phyloP scores from a whole-genome alignment of 2,888 invertebrate genomes.

The Dimorphilus gyrociliatus region DNA sequence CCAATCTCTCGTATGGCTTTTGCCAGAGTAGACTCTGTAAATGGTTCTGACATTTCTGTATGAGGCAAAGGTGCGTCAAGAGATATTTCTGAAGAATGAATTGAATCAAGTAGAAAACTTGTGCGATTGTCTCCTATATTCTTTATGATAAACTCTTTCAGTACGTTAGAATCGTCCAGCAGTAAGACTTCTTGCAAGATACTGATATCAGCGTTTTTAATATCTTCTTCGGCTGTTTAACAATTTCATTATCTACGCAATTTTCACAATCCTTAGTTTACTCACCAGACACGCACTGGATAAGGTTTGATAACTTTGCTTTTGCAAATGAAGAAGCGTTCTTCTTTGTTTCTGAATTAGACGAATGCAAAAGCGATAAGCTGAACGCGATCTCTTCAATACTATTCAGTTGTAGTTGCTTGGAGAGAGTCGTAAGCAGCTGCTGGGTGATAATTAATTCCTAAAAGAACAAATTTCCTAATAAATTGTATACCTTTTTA shows the following conservation, averaged over 20 bases:
- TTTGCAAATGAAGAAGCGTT: conserved; percentile 62
- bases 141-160: too few species aligned
- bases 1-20: conserved; percentile 83
- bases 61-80: too few species aligned
- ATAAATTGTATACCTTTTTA: background rate
- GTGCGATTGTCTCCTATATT: too few species aligned
- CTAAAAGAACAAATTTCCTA: conserved; percentile 44
- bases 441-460: conserved; percentile 59
- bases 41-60: conserved; percentile 7
- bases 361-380: conserved; percentile 63
- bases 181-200: too few species aligned
- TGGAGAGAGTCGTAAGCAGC: conserved; percentile 65
- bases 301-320: conserved; percentile 61
- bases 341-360: conserved; percentile 54
- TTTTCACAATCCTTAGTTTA: conserved; percentile 26
- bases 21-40: conserved; percentile 43
- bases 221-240: too few species aligned
- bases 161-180: too few species aligned
- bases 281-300: conserved; percentile 60
- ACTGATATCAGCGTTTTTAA: too few species aligned
- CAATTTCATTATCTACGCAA: conserved; percentile 2
- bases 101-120: too few species aligned
- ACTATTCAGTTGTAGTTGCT: conserved; percentile 65
- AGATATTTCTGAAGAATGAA: too few species aligned
- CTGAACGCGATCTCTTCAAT: conserved; percentile 82